phyloP scores from a whole-genome alignment of 2,888 invertebrate species.

The Spisula solida region DNA sequence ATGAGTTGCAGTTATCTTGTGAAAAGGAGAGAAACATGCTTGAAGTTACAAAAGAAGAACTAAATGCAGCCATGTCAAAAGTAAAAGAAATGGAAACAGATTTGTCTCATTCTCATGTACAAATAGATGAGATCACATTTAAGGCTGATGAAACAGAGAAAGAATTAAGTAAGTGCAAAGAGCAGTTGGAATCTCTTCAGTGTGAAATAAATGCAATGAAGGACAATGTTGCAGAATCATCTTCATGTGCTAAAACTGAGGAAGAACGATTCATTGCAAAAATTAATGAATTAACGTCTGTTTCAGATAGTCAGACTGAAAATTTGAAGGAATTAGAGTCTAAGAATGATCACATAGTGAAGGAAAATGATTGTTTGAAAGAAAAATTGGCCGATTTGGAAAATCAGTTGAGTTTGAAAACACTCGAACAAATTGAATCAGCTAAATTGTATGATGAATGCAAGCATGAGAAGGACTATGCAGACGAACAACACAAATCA shows the following conservation, averaged over 20 bases:
- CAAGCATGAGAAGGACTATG: constrained; percentile 41
- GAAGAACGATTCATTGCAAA: constrained; percentile 23
- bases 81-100: constrained; percentile 22
- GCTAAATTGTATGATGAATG: constrained; percentile 30
- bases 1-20: not conserved
- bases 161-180: constrained; percentile 25
- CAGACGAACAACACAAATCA: constrained; percentile 38
- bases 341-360: constrained; percentile 44
- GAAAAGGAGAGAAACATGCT: constrained; percentile 19
- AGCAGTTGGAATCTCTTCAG: constrained; percentile 12
- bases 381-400: constrained; percentile 40
- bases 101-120: not conserved
- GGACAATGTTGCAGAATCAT: constrained; percentile 11
- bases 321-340: constrained; percentile 47
- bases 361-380: constrained; percentile 4
- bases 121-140: not conserved
- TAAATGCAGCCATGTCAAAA: not conserved
- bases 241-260: not conserved
- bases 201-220: constrained; percentile 30
- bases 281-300: constrained; percentile 41
- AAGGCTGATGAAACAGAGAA: constrained; percentile 22
- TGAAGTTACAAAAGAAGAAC: not conserved
- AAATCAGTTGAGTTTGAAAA: constrained; percentile 41
- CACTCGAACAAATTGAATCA: not conserved
- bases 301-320: constrained; percentile 38